Percentiles rank a stretch among this genome's conserved stretches.
phyloP scores from a whole-genome alignment of 2,113 vertebrate genomes.

The Hymenochirus boettgeri region DNA sequence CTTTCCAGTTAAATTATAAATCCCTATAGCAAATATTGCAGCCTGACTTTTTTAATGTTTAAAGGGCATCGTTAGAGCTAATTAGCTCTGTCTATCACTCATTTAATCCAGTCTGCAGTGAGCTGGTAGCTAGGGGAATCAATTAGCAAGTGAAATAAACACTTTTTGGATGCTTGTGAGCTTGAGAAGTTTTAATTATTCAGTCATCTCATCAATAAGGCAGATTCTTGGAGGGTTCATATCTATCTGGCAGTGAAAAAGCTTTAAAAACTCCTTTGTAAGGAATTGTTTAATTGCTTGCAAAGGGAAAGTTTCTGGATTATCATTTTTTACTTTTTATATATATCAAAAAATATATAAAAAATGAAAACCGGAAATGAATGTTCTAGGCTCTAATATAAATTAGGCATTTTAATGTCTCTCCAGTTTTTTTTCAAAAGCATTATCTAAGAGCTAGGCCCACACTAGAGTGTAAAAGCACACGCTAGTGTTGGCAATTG shows the following conservation, averaged over 20 bases:
- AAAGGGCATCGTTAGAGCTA: slow-evolving; percentile 60
- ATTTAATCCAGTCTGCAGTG: slow-evolving; percentile 54
- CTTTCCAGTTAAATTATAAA: slow-evolving; percentile 58
- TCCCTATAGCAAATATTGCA: slow-evolving; percentile 53
- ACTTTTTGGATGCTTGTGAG: slow-evolving; percentile 56
- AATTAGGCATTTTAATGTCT: too few relatives aligned
- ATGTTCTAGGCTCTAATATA: too few relatives aligned
- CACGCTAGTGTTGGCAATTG: too few relatives aligned
- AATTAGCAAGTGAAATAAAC: slow-evolving; percentile 53
- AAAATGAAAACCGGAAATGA: too few relatives aligned
- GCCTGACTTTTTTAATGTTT: slow-evolving; percentile 51
- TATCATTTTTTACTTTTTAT: too few relatives aligned
- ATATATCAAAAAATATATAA: too few relatives aligned
- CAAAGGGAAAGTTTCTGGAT: too few relatives aligned
- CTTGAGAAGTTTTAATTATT: slow-evolving; percentile 54
- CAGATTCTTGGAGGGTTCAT: slow-evolving; percentile 9
- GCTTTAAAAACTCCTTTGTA: neutral
- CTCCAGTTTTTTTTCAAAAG: too few relatives aligned
- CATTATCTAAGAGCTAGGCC: too few relatives aligned
- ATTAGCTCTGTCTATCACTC: slow-evolving; percentile 58
- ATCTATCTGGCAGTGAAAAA: neutral
- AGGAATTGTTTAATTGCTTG: slow-evolving; percentile 3
- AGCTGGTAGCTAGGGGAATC: slow-evolving; percentile 56
- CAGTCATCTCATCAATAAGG: slow-evolving; percentile 50
- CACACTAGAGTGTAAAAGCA: too few relatives aligned